Evolutionary conservation across 2,113 vertebrate species (phyloP), one percentile per base, ranked within the genome.

Genomic region (Calypte anna): DNA sequence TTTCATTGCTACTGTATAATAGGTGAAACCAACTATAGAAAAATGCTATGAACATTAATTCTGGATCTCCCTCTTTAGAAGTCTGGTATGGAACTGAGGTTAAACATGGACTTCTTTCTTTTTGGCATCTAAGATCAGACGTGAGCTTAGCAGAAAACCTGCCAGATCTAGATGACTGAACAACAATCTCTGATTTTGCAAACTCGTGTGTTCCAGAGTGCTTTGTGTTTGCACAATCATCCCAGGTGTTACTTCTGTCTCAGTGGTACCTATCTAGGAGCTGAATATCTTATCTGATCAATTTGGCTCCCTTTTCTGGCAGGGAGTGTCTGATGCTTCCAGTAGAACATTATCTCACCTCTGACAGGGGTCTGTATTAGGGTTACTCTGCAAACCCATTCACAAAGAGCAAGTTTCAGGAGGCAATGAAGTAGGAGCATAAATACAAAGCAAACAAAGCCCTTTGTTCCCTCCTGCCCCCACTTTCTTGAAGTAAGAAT

Each of bases 171-270:
- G 19, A n/a, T 69, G 59, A 11, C 66, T 67, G 53, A 69, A 16
- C 36, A 59, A 33, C 54, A 78, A 23, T 27, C 21, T 69, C 46
- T 73, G 51, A 38, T 61, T 72, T 79, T 79, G 67, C 30, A 54
- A 18, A 13, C 12, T 54, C 14, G 0, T 5, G 9, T 2, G 0
- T 40, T 72, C 22, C 33, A 38, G 28, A 57, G 25, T 3, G 1
- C 38, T 63, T 67, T 46, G 48, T 36, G 24, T 28, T 43, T 12
- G 1, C 23, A 9, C 1, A 4, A 2, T 50, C n/a, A 25, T 50
- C 51, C 44, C 1, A 1, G 33, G 13, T 16, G 20, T 81, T 70
- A 27, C 40, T 77, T 86, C 76, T 3, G 1, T 50, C 2, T 0
- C 53, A 55, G 51, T 1, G 0, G 17, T 38, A 17, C 25, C 28